A percentile compares a stretch with the other conserved stretches of the same genome.
These are phyloP conservation scores for Oreochromis mossambicus DNA, from an alignment of 2,797 vertebrate species.

Conservation along the genomic window DNA sequence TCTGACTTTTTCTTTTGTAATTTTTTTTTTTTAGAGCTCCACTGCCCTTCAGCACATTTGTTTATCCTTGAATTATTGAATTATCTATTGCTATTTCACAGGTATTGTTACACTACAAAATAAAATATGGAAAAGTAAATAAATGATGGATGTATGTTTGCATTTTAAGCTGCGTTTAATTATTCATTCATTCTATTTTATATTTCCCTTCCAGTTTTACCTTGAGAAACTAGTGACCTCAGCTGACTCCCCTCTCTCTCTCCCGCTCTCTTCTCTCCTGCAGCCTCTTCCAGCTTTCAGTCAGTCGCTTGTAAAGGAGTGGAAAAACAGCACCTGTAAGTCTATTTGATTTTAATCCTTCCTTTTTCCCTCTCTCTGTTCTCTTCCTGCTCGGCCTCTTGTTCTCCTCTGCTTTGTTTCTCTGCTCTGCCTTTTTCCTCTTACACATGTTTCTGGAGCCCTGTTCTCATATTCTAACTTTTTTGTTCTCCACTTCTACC, in stretches of 20 bases:
- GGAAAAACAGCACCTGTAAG: constrained; percentile 46
- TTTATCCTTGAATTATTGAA: not conserved
- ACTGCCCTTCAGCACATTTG: not conserved
- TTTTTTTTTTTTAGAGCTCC: not conserved
- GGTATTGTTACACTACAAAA: not conserved
- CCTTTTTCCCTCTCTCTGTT: not conserved
- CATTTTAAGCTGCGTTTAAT: not conserved
- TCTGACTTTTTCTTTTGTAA: not conserved
- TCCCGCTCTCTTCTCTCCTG: not conserved
- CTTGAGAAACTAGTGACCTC: not conserved
- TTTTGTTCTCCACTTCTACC: not conserved
- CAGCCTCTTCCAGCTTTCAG: constrained; percentile 9
- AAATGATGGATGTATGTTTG: not conserved
- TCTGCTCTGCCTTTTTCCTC: not conserved
- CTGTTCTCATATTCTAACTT: not conserved
- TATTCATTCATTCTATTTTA: not conserved
- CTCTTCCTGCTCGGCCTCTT: not conserved
- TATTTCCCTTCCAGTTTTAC: not conserved
- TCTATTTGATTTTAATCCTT: constrained; percentile 2
- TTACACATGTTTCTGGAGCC: accelerated
- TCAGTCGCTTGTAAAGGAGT: not conserved
- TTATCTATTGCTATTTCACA: not conserved
- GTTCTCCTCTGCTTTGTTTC: too few species aligned
- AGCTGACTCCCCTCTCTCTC: constrained; percentile 1
- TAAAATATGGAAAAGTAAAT: not conserved